Evolutionary conservation across 2,113 vertebrate species (phyloP).

Genomic region (Grammomys surdaster): DNA sequence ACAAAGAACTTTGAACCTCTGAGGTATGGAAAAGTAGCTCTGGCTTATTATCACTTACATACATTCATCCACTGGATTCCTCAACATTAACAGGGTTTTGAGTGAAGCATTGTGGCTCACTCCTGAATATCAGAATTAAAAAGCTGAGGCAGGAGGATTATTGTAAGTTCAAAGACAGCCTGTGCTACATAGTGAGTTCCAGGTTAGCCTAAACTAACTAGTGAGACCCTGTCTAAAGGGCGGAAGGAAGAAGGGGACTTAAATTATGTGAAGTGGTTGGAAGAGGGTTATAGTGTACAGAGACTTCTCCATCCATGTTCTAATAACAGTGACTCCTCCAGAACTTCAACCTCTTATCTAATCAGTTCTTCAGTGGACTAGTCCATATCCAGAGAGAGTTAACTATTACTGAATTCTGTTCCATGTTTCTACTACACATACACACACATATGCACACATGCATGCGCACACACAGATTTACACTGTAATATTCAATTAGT

Average conservation of each 20-base stretch:
- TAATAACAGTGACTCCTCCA: not conserved
- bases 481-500: not conserved
- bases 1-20: not conserved
- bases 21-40: not conserved
- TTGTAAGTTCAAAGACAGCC: not conserved
- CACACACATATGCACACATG: too few relatives aligned
- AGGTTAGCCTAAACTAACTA: not conserved
- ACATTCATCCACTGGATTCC: not conserved
- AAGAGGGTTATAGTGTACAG: not conserved
- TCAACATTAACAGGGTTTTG: not conserved
- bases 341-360: not conserved
- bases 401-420: not conserved
- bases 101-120: not conserved
- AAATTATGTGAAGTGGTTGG: not conserved
- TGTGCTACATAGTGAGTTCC: not conserved
- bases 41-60: constrained; percentile 1
- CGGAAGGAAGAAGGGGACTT: not conserved
- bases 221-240: not conserved
- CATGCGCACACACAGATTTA: not conserved
- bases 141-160: not conserved
- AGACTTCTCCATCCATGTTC: not conserved
- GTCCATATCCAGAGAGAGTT: not conserved
- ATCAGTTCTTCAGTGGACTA: not conserved
- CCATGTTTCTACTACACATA: not conserved
- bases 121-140: not conserved